Evolutionary conservation across 2,113 vertebrate genomes (phyloP), one percentile per base, ranked within the genome.

Genomic region (Sebastes fasciatus): DNA sequence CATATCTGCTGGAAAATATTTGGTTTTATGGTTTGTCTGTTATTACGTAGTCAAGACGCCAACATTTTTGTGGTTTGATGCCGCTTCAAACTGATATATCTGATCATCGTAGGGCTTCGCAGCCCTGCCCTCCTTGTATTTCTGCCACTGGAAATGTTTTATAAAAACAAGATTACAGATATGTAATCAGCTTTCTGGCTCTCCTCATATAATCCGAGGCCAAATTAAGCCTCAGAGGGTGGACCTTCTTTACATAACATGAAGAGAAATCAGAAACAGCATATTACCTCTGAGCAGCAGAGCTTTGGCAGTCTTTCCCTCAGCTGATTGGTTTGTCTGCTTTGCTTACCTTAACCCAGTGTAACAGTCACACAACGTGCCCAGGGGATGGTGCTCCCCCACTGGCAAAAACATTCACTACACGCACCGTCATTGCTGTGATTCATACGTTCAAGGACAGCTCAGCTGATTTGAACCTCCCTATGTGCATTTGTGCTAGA

Each of bases 171-270:
- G 81, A 88, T 87, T 84, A 84, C 65, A 81, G 58, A 83, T 71
- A 79, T 83, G 62, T 83, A 86, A 82, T 92, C 87, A 82, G 79
- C 45, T 78, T 70, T 71, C 86, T 86, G 80, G 75, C 86, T 83
- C 67, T 76, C 10, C 26, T 70, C 16, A 43, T 71, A 26, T 80
- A 86, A 86, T 84, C 73, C 16, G 3, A 72, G 64, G 63, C 54
- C 61, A 86, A 80, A 79, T 45, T 68, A 80, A 77, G 63, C 76
- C 63, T 86, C 62, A 43, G 71, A 75, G 80, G 55, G 10, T 26
- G 40, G 40, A 49, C 45, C 40, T 58, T 51, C 46, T 62, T 87
- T 83, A 65, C 60, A 70, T 85, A 84, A 92, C 63, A 76, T 77
- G 54, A 86, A 8, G 21, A 66, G 65, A 80, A 82, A 81, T 80